Base-by-base conservation (phyloP, 2,888 invertebrate species). In the Coleophora flavipennella region DNA sequence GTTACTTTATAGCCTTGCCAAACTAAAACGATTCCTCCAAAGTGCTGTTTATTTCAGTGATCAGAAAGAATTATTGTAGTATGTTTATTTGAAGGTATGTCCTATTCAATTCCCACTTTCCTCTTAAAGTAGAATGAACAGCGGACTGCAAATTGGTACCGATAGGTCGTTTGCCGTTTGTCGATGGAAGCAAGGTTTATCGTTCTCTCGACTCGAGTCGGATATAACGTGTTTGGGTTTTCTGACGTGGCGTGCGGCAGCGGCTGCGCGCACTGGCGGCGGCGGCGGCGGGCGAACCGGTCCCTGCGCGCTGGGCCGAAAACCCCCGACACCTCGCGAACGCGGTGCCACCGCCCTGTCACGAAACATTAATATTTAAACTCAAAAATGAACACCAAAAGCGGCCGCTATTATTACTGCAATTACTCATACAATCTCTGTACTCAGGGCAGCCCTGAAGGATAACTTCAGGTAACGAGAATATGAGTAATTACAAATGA, bases 291-390 rank as follows among this genome's bases (percentile, higher is more conserved):
- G 59, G 53, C 60, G 69, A 81, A 83, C 83, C 81, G 83, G 83
- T 83, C 79, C 59, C 65, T 50, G 66, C 62, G 77, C 83, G 74
- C 73, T 78, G 75, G 72, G 67, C 76, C 83, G 81, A 81, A 83
- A 83, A 83, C 80, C 79, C 80, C 77, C 71, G 71, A 80, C 83
- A 79, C 83, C 79, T 79, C 71, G 66, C 70, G 54, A 51, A 57
- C 29, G 37, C 50, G 51, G 52, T 64, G 59, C 61, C 64, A 62
- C 65, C 69, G 65, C 72, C 73, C 68, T 79, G 79, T 79, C 81
- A 79, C 78, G 80, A 80, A 73, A 77, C 76, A 83, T 81, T 80
- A 77, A 78, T 72, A 77, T 78, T 81, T 69, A 69, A 75, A 71
- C 67, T 66, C 55, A 57, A 70, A 70, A 67, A 72, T 67, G 64